phyloP scores from a whole-genome alignment of 2,888 invertebrate genomes.

The Andrena haemorrhoa region DNA sequence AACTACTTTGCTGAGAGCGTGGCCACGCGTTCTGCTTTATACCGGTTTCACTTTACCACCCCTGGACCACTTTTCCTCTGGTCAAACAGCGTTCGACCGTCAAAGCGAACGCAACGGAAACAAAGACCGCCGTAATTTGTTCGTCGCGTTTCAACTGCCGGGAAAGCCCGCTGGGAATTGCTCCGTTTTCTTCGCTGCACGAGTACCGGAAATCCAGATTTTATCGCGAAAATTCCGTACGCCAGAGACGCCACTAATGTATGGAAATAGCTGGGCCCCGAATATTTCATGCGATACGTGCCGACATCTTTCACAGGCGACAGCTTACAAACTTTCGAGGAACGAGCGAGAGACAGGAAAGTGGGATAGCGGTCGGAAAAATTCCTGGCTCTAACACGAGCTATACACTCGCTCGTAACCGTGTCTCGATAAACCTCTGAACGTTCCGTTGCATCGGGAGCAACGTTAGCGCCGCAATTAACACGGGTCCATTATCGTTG shows the following conservation, averaged over 20 bases:
- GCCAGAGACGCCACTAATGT: slow-evolving; percentile 2
- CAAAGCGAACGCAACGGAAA: slow-evolving; percentile 29
- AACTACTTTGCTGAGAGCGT: slow-evolving; percentile 35
- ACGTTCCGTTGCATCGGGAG: slow-evolving; percentile 37
- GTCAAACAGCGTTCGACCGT: slow-evolving; percentile 35
- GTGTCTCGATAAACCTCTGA: slow-evolving; percentile 36
- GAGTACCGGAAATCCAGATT: slow-evolving; percentile 3
- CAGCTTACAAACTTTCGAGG: slow-evolving; percentile 16
- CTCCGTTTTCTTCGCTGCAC: background rate
- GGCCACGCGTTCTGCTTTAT: slow-evolving; percentile 15
- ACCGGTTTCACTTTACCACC: slow-evolving; percentile 14
- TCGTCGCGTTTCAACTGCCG: slow-evolving; percentile 1
- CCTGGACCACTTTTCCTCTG: slow-evolving; percentile 31
- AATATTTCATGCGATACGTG: slow-evolving; percentile 10
- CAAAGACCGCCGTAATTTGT: background rate
- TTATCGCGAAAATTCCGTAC: slow-evolving; percentile 29
- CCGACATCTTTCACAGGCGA: slow-evolving; percentile 6
- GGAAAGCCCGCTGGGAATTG: background rate
- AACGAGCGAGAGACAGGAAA: background rate
- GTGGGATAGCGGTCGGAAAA: slow-evolving; percentile 9
- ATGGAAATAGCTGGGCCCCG: slow-evolving; percentile 4
- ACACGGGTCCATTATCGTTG: slow-evolving; percentile 21
- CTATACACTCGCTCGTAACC: slow-evolving; percentile 45
- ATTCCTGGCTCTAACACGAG: background rate
- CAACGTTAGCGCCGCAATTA: slow-evolving; percentile 18